Evolutionary conservation across 2,113 vertebrate genomes (phyloP).

Genomic region (Cercopithecus mona): DNA sequence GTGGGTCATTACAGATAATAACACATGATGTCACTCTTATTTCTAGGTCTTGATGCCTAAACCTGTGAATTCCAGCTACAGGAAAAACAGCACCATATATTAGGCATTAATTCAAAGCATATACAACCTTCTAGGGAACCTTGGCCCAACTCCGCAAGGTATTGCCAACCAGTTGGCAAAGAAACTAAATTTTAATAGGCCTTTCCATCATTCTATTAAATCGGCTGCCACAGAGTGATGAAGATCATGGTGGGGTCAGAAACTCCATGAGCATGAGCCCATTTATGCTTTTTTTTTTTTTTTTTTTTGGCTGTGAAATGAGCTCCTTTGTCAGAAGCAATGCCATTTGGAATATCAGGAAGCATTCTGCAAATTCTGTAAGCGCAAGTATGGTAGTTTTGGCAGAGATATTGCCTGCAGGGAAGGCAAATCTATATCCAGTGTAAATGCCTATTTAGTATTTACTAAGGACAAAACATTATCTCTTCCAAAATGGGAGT

Average conservation of each 20-base stretch:
- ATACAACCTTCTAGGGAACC: background rate
- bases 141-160: background rate
- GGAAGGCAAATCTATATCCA: background rate
- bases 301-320: background rate
- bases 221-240: background rate
- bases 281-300: background rate
- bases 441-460: background rate
- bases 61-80: background rate
- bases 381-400: background rate
- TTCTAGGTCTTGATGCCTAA: background rate
- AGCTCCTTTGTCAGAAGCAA: background rate
- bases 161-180: background rate
- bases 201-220: background rate
- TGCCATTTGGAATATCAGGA: background rate
- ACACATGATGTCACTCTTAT: background rate
- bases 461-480: background rate
- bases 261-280: background rate
- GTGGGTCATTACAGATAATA: background rate
- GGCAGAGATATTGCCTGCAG: background rate
- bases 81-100: background rate
- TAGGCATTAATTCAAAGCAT: background rate
- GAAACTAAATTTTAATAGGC: background rate
- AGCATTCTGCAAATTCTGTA: background rate
- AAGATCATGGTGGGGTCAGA: background rate
- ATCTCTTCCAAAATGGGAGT: background rate